These are phyloP conservation scores for Pararge aegeria DNA, from an alignment of 1,140 invertebrate species.

Conservation along the genomic window DNA sequence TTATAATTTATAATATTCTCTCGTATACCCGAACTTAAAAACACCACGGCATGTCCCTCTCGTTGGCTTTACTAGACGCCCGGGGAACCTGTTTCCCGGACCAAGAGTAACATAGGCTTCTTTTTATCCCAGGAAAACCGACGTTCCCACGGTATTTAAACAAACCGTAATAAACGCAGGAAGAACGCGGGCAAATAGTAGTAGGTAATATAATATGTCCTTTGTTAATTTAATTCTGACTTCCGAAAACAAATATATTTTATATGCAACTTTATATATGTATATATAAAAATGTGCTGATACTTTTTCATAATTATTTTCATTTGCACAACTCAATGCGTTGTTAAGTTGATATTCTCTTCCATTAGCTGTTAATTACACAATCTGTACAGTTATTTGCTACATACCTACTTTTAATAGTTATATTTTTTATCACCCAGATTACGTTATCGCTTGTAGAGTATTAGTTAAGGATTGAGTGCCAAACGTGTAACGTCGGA, in stretches of 20 bases:
- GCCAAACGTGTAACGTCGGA: slow-evolving; percentile 43
- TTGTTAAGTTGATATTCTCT: slow-evolving; percentile 38
- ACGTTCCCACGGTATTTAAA: no score
- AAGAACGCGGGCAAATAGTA: no score
- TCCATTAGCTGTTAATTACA: slow-evolving; percentile 50
- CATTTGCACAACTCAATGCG: slow-evolving; percentile 11
- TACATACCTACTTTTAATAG: slow-evolving; percentile 36
- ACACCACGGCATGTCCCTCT: no score
- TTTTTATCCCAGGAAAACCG: no score
- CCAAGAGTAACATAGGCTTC: no score
- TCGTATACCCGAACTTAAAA: no score
- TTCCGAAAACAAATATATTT: not conserved
- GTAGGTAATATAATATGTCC: not conserved
- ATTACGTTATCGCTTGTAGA: slow-evolving; percentile 37
- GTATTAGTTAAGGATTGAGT: slow-evolving; percentile 40
- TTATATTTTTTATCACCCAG: slow-evolving; percentile 43
- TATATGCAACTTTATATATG: not conserved
- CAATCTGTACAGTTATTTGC: slow-evolving; percentile 42
- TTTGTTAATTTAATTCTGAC: not conserved
- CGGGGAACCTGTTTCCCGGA: no score
- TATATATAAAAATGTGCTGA: not conserved
- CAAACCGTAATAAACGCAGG: no score
- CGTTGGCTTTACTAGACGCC: no score
- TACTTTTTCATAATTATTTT: not conserved
- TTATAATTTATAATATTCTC: no score